A percentile compares a stretch with the other conserved stretches of the same genome.
phyloP scores from a whole-genome alignment of 2,113 vertebrate genomes.

The Tupaia tana region DNA sequence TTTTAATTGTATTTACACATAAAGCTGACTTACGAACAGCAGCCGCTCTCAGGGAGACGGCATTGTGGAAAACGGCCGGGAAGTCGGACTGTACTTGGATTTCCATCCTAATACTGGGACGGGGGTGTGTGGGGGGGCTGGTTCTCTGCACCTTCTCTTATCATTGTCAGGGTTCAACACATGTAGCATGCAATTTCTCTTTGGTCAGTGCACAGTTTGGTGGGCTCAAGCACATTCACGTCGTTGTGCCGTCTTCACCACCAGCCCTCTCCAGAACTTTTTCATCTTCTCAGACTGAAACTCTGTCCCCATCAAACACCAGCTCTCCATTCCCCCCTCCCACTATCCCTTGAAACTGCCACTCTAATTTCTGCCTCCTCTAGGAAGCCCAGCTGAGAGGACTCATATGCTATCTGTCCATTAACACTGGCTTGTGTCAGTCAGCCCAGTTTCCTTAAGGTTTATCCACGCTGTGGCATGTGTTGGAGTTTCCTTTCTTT shows the following conservation, averaged over 20 bases:
- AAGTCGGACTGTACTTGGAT: constrained; percentile 79
- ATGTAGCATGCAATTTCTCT: accelerated
- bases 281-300: too few species aligned
- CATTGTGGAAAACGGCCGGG: constrained; percentile 82
- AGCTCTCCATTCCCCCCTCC: accelerated
- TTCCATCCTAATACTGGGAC: constrained; percentile 39
- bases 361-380: neutral
- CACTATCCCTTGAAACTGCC: accelerated
- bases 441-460: neutral
- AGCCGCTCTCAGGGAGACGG: constrained; percentile 82
- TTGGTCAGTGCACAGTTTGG: neutral
- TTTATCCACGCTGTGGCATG: neutral
- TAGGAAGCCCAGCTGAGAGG: too few species aligned
- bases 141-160: neutral
- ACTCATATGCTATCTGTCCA: neutral
- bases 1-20: constrained; percentile 91
- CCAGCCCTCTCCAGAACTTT: too few species aligned
- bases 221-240: too few species aligned
- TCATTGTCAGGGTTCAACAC: too few species aligned
- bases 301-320: accelerated
- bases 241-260: accelerated
- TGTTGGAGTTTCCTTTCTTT: neutral
- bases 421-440: neutral
- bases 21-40: constrained; percentile 85
- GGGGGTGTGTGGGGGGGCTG: too few species aligned